phyloP scores from a whole-genome alignment of 2,888 invertebrate species.

The Nymphalis urticae region DNA sequence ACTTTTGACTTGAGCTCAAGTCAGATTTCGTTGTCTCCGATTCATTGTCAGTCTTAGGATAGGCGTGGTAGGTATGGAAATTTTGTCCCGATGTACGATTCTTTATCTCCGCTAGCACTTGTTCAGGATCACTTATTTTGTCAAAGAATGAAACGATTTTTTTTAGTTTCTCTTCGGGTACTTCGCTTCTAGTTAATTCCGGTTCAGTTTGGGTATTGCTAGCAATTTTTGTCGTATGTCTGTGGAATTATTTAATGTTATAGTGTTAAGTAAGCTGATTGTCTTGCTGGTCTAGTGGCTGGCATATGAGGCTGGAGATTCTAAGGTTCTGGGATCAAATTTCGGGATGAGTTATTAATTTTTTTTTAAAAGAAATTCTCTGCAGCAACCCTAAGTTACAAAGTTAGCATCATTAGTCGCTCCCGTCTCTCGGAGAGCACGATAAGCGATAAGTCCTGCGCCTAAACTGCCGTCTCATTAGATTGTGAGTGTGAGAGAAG shows the following conservation, averaged over 20 bases:
- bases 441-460: too few species aligned
- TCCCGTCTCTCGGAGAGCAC: too few species aligned
- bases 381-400: too few species aligned
- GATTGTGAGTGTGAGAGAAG: too few species aligned
- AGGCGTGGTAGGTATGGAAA: constrained; percentile 42
- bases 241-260: constrained; percentile 6
- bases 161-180: constrained; percentile 67
- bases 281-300: too few species aligned
- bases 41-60: constrained; percentile 23
- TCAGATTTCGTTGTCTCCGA: constrained; percentile 38
- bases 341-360: too few species aligned
- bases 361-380: too few species aligned
- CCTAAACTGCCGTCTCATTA: too few species aligned
- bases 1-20: constrained; percentile 8
- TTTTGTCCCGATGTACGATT: constrained; percentile 53
- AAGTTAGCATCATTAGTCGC: too few species aligned
- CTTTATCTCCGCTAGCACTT: constrained; percentile 53
- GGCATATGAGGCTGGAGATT: too few species aligned
- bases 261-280: neutral
- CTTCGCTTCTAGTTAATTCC: constrained; percentile 45
- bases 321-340: too few species aligned
- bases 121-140: constrained; percentile 59
- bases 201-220: constrained; percentile 65
- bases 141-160: constrained; percentile 74
- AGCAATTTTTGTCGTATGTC: constrained; percentile 45